Conservation (phyloP, 1,140 invertebrate species). For the Zaprionus davidi region DNA sequence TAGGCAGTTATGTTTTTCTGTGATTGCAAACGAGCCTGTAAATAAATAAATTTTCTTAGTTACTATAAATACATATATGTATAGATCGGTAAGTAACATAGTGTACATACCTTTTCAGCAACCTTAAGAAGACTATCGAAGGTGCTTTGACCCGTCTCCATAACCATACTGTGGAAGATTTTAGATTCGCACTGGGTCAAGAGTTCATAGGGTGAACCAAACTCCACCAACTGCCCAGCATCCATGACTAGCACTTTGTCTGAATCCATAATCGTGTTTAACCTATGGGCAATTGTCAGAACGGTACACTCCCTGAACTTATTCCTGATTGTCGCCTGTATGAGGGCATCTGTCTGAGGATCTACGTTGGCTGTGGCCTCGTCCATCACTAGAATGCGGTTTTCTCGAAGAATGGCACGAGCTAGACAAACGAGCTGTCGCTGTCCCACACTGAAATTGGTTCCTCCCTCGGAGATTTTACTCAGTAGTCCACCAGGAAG, state of each 20-base stretch:
- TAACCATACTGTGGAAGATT: slow-evolving; percentile 87
- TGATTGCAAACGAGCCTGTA: slow-evolving; percentile 5
- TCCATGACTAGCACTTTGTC: slow-evolving; percentile 65
- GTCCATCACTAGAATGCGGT: slow-evolving; percentile 88
- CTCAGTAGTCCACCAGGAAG: slow-evolving; percentile 84
- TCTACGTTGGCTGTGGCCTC: slow-evolving; percentile 87
- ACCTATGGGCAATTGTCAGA: slow-evolving; percentile 62
- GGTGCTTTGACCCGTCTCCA: slow-evolving; percentile 87
- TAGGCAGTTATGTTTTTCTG: neutral
- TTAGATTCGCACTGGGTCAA: slow-evolving; percentile 78
- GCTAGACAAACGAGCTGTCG: slow-evolving; percentile 89
- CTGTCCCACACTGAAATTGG: slow-evolving; percentile 91
- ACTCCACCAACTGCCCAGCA: slow-evolving; percentile 58
- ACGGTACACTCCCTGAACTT: slow-evolving; percentile 62
- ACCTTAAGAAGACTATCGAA: slow-evolving; percentile 86
- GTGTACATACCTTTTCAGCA: slow-evolving; percentile 85
- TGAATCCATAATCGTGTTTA: slow-evolving; percentile 68
- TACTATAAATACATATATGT: neutral
- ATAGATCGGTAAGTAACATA: too few species aligned
- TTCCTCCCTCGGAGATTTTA: slow-evolving; percentile 87
- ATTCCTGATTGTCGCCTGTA: slow-evolving; percentile 87
- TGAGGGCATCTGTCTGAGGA: slow-evolving; percentile 88
- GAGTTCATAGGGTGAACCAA: slow-evolving; percentile 86
- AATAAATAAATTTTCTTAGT: neutral
- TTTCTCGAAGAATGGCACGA: slow-evolving; percentile 89